Conservation (phyloP, 2,888 invertebrate species). For the Unio delphinus region DNA sequence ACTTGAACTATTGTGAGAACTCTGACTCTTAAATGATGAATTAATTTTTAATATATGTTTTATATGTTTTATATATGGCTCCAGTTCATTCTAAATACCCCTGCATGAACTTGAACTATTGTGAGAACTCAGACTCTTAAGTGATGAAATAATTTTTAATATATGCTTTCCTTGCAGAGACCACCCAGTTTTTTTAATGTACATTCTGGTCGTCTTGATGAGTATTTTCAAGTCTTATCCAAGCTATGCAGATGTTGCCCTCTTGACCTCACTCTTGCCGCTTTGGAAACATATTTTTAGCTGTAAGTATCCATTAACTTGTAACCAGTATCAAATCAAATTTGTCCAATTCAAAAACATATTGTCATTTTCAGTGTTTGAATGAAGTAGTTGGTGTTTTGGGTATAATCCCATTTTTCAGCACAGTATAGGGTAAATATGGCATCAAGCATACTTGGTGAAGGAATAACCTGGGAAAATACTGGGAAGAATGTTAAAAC, state of each 20-base stretch:
- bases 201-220: slow-evolving; percentile 77
- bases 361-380: too few relatives aligned
- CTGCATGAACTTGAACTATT: too few relatives aligned
- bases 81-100: too few relatives aligned
- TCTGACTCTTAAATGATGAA: background rate
- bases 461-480: too few relatives aligned
- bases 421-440: too few relatives aligned
- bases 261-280: slow-evolving; percentile 91
- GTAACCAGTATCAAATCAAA: background rate
- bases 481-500: too few relatives aligned
- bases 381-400: too few relatives aligned
- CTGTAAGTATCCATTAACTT: slow-evolving; percentile 77
- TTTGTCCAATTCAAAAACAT: too few relatives aligned
- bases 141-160: background rate
- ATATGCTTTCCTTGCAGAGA: slow-evolving; percentile 60
- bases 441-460: too few relatives aligned
- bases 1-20: too few relatives aligned
- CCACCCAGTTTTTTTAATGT: slow-evolving; percentile 70
- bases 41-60: slow-evolving; percentile 3
- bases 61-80: background rate
- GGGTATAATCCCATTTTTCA: too few relatives aligned
- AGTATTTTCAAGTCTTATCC: slow-evolving; percentile 98
- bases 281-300: slow-evolving; percentile 90
- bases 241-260: slow-evolving; percentile 93
- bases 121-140: background rate